Base-by-base conservation (phyloP, 2,888 invertebrate species). In the Ormia ochracea region DNA sequence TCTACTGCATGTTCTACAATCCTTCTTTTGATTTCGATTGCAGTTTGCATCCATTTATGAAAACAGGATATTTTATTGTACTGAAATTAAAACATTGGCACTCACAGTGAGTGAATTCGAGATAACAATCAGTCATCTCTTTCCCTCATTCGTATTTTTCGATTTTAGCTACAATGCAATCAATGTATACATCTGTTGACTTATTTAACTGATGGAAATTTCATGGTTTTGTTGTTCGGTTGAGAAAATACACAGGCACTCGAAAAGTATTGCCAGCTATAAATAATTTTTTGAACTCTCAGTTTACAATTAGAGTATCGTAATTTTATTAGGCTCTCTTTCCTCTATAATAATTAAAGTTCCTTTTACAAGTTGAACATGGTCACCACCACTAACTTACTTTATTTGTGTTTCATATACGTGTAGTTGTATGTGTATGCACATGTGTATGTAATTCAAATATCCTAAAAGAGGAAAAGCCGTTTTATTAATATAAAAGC, bases 61-160 rank as follows among this genome's bases (percentile, higher is more conserved):
- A 83, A 85, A 85, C 85, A 86, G 87, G 87, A 87, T 87, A 87
- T 87, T 87, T 86, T 87, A 87, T 87, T 87, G 87, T 87, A 87
- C 87, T 83, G 85, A 87, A 82, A 84, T 86, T 84, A 84, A 84
- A 72, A 56, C 38, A 69, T 76, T 63, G 63, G 38, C 54, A 69
- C 17, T 58, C 56, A 23, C 23, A 14, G 36, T 43, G 19, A 14
- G 36, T 43, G 19, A 23, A 6, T 41, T 31, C 4, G 1, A 36
- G 5, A 3, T 21, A 58, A 36, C 14, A 59, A 76, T 9, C 28
- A 76, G 78, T 69, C 76, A 48, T 82, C 83, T 78, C 83, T 72
- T 73, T 83, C 63, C n/a, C 79, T 52, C 69, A 52, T 28, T 33
- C 19, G 43, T 23, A 72, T 33, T 59, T n/a, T 38, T 38, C 10